Conservation (phyloP, 1,140 invertebrate genomes). For the Drosophila obscura region DNA sequence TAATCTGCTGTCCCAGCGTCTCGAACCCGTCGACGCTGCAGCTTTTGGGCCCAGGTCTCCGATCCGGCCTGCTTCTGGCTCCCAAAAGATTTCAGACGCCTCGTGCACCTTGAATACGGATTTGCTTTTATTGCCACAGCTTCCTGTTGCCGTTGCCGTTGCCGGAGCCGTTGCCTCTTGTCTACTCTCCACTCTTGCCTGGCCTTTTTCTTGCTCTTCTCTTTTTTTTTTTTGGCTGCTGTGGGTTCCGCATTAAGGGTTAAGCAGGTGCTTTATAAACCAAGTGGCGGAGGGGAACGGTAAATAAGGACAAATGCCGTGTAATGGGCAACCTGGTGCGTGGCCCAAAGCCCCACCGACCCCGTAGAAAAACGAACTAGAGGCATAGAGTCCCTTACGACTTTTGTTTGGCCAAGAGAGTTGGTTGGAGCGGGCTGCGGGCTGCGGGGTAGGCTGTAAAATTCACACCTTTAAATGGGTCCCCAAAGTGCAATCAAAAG, state of each 20-base stretch:
- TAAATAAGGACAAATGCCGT: slow-evolving; percentile 70
- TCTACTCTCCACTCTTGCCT: not conserved
- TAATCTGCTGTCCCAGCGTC: slow-evolving; percentile 60
- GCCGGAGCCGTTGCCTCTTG: not conserved
- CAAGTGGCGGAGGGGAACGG: slow-evolving; percentile 55
- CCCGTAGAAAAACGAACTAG: slow-evolving; percentile 24
- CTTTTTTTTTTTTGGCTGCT: slow-evolving; percentile 11
- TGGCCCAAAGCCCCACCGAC: slow-evolving; percentile 28
- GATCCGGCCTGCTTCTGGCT: slow-evolving; percentile 11
- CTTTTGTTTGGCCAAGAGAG: not conserved
- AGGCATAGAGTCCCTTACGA: slow-evolving; percentile 16
- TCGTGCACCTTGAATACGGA: slow-evolving; percentile 72
- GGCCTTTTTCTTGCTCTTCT: slow-evolving; percentile 4
- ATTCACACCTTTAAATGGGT: slow-evolving; percentile 79
- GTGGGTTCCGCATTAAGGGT: slow-evolving; percentile 68
- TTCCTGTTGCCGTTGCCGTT: slow-evolving; percentile 19
- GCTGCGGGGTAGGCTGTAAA: slow-evolving; percentile 39
- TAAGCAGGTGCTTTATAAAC: slow-evolving; percentile 82
- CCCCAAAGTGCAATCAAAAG: slow-evolving; percentile 72
- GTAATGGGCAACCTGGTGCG: slow-evolving; percentile 57
- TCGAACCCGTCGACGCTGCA: slow-evolving; percentile 42
- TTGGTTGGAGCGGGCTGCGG: not conserved
- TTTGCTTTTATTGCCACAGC: slow-evolving; percentile 76
- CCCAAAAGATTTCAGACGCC: slow-evolving; percentile 57
- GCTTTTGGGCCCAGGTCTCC: slow-evolving; percentile 30